These are phyloP conservation scores for Actenoides lindsayi DNA, from an alignment of 2,113 vertebrate species.

Conservation along the genomic window DNA sequence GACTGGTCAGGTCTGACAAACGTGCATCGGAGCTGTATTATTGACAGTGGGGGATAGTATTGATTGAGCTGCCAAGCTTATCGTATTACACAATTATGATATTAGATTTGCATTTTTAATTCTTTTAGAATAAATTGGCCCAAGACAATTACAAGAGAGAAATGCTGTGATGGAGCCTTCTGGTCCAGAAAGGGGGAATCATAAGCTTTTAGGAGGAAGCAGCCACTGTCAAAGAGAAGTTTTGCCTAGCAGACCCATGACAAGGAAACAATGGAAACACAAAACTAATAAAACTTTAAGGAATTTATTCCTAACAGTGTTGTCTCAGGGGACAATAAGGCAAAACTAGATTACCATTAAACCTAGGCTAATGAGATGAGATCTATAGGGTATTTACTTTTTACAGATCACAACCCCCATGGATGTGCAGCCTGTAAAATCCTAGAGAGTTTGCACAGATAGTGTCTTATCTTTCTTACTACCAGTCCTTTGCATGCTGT, in stretches of 20 bases:
- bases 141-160: constrained; percentile 71
- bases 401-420: not conserved
- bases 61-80: constrained; percentile 83
- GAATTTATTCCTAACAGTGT: not conserved
- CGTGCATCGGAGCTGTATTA: constrained; percentile 61
- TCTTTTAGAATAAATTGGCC: constrained; percentile 83
- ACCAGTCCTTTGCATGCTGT: too few relatives aligned
- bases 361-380: not conserved
- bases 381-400: not conserved
- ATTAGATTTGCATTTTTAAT: constrained; percentile 95
- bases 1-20: constrained; percentile 78
- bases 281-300: constrained; percentile 15
- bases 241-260: constrained; percentile 20
- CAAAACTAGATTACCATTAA: not conserved
- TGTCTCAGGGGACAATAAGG: not conserved
- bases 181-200: constrained; percentile 47
- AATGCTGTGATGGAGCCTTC: constrained; percentile 74
- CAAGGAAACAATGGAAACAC: constrained; percentile 44
- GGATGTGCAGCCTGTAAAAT: not conserved
- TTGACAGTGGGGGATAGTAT: constrained; percentile 79
- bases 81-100: constrained; percentile 85
- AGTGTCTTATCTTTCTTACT: not conserved
- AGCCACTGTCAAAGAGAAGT: constrained; percentile 57
- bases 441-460: not conserved
- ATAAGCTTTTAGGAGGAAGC: constrained; percentile 73